Percentiles rank a stretch among this genome's conserved stretches.
phyloP scores from a whole-genome alignment of 2,113 vertebrate genomes.

The Sterrhoptilus dennistouni region DNA sequence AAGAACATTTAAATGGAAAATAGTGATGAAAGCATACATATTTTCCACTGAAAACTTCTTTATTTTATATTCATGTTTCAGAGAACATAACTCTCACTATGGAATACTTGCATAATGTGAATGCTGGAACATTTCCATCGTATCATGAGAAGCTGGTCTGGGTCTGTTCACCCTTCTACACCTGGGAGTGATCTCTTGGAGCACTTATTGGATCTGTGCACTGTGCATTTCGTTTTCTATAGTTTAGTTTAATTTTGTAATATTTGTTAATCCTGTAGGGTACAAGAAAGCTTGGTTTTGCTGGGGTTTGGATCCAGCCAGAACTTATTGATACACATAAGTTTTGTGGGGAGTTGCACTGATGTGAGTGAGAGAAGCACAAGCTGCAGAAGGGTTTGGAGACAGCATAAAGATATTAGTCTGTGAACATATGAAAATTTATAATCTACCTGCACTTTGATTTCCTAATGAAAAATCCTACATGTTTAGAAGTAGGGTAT shows the following conservation, averaged over 20 bases:
- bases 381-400: background rate
- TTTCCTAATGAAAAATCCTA: background rate
- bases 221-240: background rate
- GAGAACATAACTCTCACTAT: background rate
- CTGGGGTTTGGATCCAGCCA: background rate
- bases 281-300: background rate
- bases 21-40: background rate
- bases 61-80: background rate
- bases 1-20: background rate
- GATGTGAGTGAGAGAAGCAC: background rate
- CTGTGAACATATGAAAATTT: background rate
- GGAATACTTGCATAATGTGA: background rate
- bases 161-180: background rate
- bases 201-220: background rate
- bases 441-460: background rate
- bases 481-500: background rate
- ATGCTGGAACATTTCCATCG: background rate
- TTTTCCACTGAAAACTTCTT: background rate
- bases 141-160: accelerated
- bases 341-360: background rate
- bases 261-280: background rate
- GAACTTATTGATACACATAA: background rate
- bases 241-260: background rate
- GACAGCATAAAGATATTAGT: background rate
- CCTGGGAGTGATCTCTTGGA: background rate